phyloP scores from a whole-genome alignment of 2,888 invertebrate species.

The Syrista parreyssii region DNA sequence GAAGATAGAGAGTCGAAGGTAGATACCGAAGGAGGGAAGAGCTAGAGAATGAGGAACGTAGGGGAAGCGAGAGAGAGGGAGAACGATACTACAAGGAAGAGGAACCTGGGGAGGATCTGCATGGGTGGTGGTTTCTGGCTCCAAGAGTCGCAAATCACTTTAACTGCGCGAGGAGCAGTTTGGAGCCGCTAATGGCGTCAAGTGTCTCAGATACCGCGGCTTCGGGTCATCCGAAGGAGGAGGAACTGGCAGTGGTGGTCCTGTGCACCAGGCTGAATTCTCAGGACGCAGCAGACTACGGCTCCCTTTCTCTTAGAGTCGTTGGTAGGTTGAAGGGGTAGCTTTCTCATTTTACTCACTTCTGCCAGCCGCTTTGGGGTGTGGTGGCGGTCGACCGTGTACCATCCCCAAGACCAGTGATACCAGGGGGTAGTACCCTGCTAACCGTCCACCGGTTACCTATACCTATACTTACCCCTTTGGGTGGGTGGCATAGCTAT shows the following conservation, averaged over 20 bases:
- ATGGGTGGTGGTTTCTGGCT: conserved; percentile 40
- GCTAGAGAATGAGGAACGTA: background rate
- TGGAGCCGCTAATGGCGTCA: conserved; percentile 64
- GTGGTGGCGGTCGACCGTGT: too few species aligned
- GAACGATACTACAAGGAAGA: conserved; percentile 7
- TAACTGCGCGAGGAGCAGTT: conserved; percentile 63
- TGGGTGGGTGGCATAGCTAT: too few species aligned
- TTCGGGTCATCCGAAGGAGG: conserved; percentile 42
- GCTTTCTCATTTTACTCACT: background rate
- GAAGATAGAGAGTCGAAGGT: conserved; percentile 20
- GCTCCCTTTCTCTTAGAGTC: background rate
- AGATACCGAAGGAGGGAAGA: background rate
- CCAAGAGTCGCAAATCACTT: conserved; percentile 63
- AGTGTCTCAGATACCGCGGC: conserved; percentile 61
- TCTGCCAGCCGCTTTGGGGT: too few species aligned
- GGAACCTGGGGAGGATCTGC: conserved; percentile 28
- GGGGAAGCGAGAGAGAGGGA: conserved; percentile 20
- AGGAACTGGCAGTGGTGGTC: background rate
- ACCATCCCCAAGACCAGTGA: too few species aligned
- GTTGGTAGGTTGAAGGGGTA: too few species aligned
- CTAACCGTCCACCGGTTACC: too few species aligned
- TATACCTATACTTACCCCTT: too few species aligned
- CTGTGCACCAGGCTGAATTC: too few species aligned
- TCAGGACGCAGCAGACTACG: conserved; percentile 7
- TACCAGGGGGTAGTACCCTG: too few species aligned